Base-by-base conservation (phyloP, 2,797 vertebrate genomes). In the Graptemys geographica region DNA sequence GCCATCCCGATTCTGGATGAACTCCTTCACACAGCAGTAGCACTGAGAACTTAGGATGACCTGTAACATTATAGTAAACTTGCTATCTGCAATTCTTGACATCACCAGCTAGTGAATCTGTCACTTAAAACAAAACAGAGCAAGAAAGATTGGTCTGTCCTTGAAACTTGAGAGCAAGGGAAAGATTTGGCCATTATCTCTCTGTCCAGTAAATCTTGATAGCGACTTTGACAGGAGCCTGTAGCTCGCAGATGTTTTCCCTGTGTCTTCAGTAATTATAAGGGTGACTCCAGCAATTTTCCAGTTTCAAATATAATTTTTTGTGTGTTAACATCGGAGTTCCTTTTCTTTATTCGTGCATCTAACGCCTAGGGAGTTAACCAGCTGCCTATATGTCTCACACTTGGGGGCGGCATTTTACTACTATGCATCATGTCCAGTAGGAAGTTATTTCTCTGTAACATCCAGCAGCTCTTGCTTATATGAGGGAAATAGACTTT, bases 381-480 rank as follows among this genome's bases (percentile, higher is more conserved):
- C 90, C 87, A n/a, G 93, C 91, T 96, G 94, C 49, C 81, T 96
- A 92, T 85, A 13, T 81, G 85, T 93, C 90, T 96, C 80, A 96
- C 96, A 93, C 96, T 95, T 92, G 96, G 87, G 94, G 95, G 95
- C 52, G 87, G 93, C 94, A 96, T 96, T 96, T 95, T 92, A 56
- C 87, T 92, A 94, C 94, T 28, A 81, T 87, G 52, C 91, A 16
- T 91, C 88, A 56, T 57, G 21, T 80, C 93, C 94, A 51, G 79
- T 52, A n/a, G 87, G 78, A 89, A 92, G 86, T 51, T 80, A 86
- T 76, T 79, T 79, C 91, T 88, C 33, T 84, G n/a, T 3, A 49
- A 53, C 49, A 81, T 62, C 87, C 33, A 82, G 81, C 90, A 93
- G 81, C 55, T 80, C 62, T 57, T 83, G 72, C 5, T 79, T 62